These are phyloP conservation scores for Bathynomus jamesi DNA, from an alignment of 1,140 invertebrate species.

Conservation along the genomic window DNA sequence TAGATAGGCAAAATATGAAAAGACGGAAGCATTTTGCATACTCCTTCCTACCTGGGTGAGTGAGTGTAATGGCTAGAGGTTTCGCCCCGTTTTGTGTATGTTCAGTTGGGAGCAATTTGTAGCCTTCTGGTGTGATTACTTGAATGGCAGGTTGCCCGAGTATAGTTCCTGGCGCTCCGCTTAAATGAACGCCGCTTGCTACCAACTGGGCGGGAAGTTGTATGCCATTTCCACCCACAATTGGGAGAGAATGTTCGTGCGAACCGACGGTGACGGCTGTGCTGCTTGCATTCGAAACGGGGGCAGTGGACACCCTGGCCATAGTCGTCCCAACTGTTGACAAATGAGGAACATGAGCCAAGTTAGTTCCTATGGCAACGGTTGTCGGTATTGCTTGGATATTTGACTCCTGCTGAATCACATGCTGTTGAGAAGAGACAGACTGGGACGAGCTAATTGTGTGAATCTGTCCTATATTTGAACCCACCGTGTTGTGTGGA, in stretches of 20 bases:
- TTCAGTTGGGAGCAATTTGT: slow-evolving; percentile 35
- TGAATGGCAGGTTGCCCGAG: slow-evolving; percentile 36
- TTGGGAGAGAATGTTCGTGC: slow-evolving; percentile 20
- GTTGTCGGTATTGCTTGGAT: neutral
- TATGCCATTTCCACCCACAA: slow-evolving; percentile 20
- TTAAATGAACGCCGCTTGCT: slow-evolving; percentile 21
- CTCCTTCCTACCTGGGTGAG: slow-evolving; percentile 38
- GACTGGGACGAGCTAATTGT: neutral
- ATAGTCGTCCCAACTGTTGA: neutral
- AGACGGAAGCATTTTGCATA: no score
- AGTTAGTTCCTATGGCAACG: neutral
- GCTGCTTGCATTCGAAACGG: neutral
- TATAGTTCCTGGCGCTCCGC: slow-evolving; percentile 36
- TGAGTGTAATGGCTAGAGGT: slow-evolving; percentile 45
- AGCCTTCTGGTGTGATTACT: slow-evolving; percentile 34
- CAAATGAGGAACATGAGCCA: neutral
- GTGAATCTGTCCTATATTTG: neutral
- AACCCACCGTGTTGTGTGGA: neutral
- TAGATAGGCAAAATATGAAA: no score
- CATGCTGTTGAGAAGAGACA: neutral
- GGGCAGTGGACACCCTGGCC: neutral
- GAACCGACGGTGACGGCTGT: slow-evolving; percentile 9
- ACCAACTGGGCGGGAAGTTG: slow-evolving; percentile 30
- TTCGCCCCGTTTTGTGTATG: slow-evolving; percentile 39
- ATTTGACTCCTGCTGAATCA: neutral